Evolutionary conservation across 1,140 invertebrate genomes (phyloP).

Genomic region (Cyrtorhinus lividipennis): DNA sequence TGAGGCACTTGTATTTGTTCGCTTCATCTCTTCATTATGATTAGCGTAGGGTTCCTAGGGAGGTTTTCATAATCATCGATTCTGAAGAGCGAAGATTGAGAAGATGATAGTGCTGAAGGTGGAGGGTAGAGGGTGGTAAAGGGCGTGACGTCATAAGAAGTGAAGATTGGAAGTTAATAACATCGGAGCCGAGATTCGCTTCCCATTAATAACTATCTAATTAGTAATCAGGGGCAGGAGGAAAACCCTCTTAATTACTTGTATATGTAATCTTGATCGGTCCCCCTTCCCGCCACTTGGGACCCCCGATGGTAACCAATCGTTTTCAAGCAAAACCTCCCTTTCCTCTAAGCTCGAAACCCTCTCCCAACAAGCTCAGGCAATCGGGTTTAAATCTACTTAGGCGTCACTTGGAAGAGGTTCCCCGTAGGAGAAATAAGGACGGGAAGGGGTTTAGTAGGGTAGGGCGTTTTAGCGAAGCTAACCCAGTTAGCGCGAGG

Average conservation of each 20-base stretch:
- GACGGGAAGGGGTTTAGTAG: not conserved
- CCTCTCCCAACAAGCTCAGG: not conserved
- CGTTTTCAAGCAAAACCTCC: too few species aligned
- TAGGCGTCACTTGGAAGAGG: constrained; percentile 10
- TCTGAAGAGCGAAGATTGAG: not conserved
- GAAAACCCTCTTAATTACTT: constrained; percentile 21
- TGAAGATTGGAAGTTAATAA: constrained; percentile 17
- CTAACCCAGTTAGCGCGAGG: constrained; percentile 17
- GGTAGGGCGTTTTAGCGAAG: constrained; percentile 13
- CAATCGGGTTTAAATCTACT: constrained; percentile 16
- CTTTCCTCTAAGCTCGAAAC: too few species aligned
- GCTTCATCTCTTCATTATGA: too few species aligned
- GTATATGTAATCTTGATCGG: constrained; percentile 22
- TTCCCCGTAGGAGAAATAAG: not conserved
- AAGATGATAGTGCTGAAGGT: not conserved
- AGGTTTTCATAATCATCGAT: not conserved
- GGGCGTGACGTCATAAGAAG: constrained; percentile 7
- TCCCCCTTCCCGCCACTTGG: not conserved
- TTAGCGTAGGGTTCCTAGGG: too few species aligned
- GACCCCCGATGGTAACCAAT: too few species aligned
- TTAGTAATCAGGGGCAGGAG: constrained; percentile 17
- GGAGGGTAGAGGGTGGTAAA: not conserved
- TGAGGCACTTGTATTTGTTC: too few species aligned
- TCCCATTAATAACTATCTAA: constrained; percentile 22
- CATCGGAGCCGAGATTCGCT: constrained; percentile 6